A percentile compares a stretch with the other conserved stretches of the same genome.
These are phyloP conservation scores for Cephalopterus ornatus DNA, from an alignment of 2,113 vertebrate species.

Conservation along the genomic window DNA sequence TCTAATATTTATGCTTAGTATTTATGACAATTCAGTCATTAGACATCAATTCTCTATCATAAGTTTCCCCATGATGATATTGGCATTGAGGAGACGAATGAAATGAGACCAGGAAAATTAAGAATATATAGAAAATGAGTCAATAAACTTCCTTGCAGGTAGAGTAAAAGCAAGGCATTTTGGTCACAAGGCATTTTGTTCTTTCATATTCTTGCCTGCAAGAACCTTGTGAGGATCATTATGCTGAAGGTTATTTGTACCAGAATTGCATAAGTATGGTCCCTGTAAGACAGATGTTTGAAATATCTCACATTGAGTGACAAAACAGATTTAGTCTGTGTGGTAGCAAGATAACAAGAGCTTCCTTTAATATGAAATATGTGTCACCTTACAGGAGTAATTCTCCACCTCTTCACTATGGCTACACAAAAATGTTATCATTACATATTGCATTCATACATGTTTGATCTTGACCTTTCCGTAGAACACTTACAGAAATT, in stretches of 20 bases:
- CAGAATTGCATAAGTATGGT: neutral
- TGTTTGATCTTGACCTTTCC: slow-evolving; percentile 47
- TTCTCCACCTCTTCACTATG: neutral
- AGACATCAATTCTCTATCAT: neutral
- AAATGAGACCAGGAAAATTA: neutral
- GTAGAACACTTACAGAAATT: neutral
- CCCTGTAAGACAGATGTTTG: neutral
- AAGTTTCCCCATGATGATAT: neutral
- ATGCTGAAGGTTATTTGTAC: neutral
- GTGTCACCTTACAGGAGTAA: neutral
- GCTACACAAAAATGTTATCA: neutral
- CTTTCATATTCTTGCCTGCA: neutral
- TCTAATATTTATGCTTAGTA: neutral
- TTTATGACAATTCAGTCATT: neutral
- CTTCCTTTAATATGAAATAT: neutral
- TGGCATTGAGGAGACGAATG: neutral
- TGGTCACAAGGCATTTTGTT: neutral
- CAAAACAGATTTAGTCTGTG: neutral
- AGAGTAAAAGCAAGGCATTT: neutral
- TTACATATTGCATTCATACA: neutral
- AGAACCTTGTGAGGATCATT: neutral
- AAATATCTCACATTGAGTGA: neutral
- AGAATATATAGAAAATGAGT: neutral
- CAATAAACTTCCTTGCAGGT: neutral
- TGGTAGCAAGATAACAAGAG: neutral